These are phyloP conservation scores for Dicyrtomina minuta DNA, from an alignment of 2,888 invertebrate species.

Conservation along the genomic window DNA sequence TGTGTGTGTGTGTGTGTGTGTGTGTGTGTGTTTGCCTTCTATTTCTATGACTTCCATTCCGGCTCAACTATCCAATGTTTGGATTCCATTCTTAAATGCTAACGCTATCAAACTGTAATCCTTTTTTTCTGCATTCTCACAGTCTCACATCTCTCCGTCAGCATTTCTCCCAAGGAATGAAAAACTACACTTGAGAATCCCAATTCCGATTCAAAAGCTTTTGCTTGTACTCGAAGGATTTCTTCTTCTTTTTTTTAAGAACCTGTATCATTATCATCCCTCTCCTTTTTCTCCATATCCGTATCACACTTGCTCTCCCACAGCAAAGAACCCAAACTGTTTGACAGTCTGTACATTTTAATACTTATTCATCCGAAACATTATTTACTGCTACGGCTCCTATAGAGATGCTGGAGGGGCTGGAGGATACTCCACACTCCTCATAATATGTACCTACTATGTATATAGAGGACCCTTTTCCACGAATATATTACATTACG, in stretches of 20 bases:
- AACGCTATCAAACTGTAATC: no score
- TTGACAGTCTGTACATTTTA: background rate
- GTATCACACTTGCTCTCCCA: background rate
- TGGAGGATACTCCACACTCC: no score
- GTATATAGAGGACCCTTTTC: no score
- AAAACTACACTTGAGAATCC: background rate
- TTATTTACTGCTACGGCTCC: background rate
- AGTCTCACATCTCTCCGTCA: constrained; percentile 11
- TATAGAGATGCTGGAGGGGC: no score
- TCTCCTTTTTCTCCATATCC: constrained; percentile 3
- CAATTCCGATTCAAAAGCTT: constrained; percentile 1
- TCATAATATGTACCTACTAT: no score
- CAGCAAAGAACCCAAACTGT: background rate
- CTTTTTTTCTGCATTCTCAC: constrained; percentile 2
- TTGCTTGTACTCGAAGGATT: constrained; percentile 12
- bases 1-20: background rate
- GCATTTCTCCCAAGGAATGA: constrained; percentile 7
- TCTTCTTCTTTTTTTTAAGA: no score
- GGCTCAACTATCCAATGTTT: background rate
- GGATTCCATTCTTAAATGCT: no score
- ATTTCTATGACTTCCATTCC: background rate
- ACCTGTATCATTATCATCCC: constrained; percentile 2
- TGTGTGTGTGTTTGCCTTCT: background rate
- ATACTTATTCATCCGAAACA: constrained; percentile 10
- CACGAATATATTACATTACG: no score